Evolutionary conservation across 2,888 invertebrate genomes (phyloP).

Genomic region (Dryococelus australis): DNA sequence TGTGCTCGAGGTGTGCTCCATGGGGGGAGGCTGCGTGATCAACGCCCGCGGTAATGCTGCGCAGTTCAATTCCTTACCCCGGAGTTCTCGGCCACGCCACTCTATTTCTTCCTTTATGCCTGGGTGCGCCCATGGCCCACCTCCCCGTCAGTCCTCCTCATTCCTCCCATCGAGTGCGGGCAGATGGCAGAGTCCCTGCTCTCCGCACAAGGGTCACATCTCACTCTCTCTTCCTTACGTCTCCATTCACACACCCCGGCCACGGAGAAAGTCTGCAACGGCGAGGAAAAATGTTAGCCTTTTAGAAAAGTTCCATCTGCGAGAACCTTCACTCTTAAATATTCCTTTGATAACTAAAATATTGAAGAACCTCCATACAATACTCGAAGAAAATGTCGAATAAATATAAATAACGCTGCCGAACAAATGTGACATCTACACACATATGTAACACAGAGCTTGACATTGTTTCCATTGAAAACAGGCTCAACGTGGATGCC

Average conservation of each 20-base stretch:
- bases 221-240: neutral
- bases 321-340: neutral
- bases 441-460: no score
- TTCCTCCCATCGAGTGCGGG: neutral
- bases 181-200: neutral
- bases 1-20: no score
- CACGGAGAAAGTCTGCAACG: neutral
- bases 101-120: slow-evolving; percentile 16
- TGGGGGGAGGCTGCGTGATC: neutral
- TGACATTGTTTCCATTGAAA: no score
- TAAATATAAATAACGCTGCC: no score
- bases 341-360: no score
- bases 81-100: neutral
- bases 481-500: no score
- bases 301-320: neutral
- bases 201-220: neutral
- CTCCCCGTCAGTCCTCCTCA: neutral
- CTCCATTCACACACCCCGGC: neutral
- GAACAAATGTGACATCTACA: no score
- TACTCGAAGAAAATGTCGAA: no score
- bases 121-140: neutral
- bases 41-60: neutral
- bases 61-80: neutral
- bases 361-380: no score
- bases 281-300: neutral